These are phyloP conservation scores for Microplitis manilae DNA, from an alignment of 2,888 invertebrate species.

Conservation along the genomic window DNA sequence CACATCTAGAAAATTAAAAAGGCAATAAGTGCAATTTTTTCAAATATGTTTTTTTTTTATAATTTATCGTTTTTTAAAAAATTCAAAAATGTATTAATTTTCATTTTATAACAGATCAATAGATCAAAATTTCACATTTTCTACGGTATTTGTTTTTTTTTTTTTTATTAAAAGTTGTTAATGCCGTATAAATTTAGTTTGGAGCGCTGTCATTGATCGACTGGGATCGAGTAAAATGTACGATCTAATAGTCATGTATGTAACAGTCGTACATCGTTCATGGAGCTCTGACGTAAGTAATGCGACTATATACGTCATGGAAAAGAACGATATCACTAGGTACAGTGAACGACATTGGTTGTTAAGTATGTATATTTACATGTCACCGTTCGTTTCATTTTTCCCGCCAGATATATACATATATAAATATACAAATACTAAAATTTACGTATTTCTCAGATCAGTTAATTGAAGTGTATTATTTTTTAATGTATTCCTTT, in stretches of 20 bases:
- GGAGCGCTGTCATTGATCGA: background rate
- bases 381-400: background rate
- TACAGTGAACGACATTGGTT: background rate
- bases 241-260: background rate
- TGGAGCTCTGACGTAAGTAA: conserved; percentile 20
- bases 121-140: too few species aligned
- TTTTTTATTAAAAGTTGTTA: background rate
- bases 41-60: too few species aligned
- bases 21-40: too few species aligned
- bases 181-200: background rate
- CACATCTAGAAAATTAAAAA: too few species aligned
- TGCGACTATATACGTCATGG: conserved; percentile 18
- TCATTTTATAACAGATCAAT: too few species aligned
- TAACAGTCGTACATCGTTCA: background rate
- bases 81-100: too few species aligned
- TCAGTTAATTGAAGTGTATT: background rate
- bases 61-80: too few species aligned
- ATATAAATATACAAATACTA: background rate
- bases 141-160: background rate
- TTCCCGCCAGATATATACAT: background rate
- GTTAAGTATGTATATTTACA: conserved; percentile 4
- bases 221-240: background rate
- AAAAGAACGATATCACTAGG: conserved; percentile 11
- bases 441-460: background rate
- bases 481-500: background rate